Percentiles rank a stretch among this genome's conserved stretches.
Conservation (phyloP, 2,888 invertebrate genomes). For the Drosophila anceps region DNA sequence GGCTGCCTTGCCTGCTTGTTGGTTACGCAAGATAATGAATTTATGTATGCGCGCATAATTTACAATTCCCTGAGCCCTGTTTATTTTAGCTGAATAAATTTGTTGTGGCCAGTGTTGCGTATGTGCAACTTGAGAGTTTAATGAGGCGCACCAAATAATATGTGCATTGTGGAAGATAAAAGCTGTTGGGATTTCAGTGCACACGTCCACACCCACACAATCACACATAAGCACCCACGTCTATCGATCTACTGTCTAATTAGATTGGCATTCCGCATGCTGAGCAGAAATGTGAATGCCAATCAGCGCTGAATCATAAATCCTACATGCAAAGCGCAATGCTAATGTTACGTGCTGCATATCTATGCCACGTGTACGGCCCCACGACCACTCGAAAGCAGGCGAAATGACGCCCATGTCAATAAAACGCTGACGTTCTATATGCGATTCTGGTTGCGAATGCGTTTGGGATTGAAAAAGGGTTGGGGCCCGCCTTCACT, state of each 20-base stretch:
- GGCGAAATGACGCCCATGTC: constrained; percentile 9
- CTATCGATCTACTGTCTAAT: constrained; percentile 47
- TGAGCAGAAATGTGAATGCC: constrained; percentile 15
- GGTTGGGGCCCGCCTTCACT: background rate
- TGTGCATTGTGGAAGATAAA: background rate
- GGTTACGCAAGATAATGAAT: constrained; percentile 46
- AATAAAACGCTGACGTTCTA: constrained; percentile 15
- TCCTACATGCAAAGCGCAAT: constrained; percentile 5
- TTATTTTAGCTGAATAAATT: constrained; percentile 31
- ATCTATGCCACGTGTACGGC: constrained; percentile 1
- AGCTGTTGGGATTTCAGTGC: background rate
- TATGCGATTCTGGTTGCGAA: constrained; percentile 1
- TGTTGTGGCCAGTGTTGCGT: constrained; percentile 29
- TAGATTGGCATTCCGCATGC: constrained; percentile 22
- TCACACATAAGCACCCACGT: background rate
- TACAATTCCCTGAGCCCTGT: constrained; percentile 35
- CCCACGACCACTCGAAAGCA: constrained; percentile 1
- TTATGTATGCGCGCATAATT: constrained; percentile 18
- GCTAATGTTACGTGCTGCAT: constrained; percentile 3
- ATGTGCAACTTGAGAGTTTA: constrained; percentile 34
- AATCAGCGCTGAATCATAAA: constrained; percentile 21
- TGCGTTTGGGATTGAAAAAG: background rate
- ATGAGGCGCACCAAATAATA: constrained; percentile 21
- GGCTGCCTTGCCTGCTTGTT: constrained; percentile 11
- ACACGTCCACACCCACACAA: background rate